These are phyloP conservation scores for Spialia ferax DNA, from an alignment of 2,888 invertebrate species.

Conservation along the genomic window DNA sequence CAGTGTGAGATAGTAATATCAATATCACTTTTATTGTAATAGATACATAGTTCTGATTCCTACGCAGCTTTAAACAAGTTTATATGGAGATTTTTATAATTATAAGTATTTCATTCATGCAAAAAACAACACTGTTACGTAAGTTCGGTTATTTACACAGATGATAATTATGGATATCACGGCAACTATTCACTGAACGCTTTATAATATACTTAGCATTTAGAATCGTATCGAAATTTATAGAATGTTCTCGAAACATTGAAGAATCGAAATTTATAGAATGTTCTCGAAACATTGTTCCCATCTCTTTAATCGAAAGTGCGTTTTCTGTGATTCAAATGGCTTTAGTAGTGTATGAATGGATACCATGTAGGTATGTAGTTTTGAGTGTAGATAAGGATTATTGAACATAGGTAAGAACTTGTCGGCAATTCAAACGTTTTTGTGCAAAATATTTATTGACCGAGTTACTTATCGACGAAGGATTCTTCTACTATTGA, in stretches of 20 bases:
- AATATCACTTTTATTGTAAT: slow-evolving; percentile 2
- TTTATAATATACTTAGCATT: background rate
- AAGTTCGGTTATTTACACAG: slow-evolving; percentile 1
- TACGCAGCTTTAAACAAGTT: background rate
- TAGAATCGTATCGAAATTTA: background rate
- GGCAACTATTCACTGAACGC: background rate
- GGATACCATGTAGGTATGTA: background rate
- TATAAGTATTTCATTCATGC: background rate
- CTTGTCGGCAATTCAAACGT: background rate
- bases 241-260: background rate
- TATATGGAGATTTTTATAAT: background rate
- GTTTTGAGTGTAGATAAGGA: background rate
- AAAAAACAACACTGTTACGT: background rate
- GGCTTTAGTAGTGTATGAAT: background rate
- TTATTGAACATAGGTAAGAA: background rate
- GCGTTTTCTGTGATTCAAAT: background rate
- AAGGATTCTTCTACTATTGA: slow-evolving; percentile 9
- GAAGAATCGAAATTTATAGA: background rate
- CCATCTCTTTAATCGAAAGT: background rate
- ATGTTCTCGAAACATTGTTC: background rate
- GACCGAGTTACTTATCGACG: background rate
- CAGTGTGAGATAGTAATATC: background rate
- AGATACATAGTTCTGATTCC: slow-evolving; percentile 14
- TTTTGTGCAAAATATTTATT: slow-evolving; percentile 8
- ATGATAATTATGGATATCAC: slow-evolving; percentile 8